phyloP scores from a whole-genome alignment of 1,140 invertebrate species.

The Choristoneura fumiferana region DNA sequence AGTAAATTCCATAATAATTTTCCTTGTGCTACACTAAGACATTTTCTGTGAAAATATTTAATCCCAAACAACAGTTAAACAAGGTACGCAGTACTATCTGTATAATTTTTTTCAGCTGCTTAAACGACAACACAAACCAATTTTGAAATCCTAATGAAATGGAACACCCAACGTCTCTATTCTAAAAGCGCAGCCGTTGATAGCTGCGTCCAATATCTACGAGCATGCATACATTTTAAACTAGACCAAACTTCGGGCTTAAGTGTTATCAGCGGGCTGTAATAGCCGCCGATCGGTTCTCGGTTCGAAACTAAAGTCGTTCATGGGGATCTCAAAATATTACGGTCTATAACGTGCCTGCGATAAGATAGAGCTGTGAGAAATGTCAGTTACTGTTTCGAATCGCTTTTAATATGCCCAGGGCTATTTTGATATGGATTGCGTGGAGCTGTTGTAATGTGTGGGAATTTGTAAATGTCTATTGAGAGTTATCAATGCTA shows the following conservation, averaged over 20 bases:
- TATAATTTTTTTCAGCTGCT: too few species aligned
- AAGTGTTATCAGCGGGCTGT: slow-evolving; percentile 1
- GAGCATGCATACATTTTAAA: slow-evolving; percentile 16
- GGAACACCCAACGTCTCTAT: too few species aligned
- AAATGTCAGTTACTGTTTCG: slow-evolving; percentile 16
- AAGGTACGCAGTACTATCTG: too few species aligned
- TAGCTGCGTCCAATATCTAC: neutral
- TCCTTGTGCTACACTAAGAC: too few species aligned
- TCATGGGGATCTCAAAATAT: slow-evolving; percentile 18
- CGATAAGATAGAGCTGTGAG: slow-evolving; percentile 17
- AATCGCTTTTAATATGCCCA: slow-evolving; percentile 2
- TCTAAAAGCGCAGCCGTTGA: neutral
- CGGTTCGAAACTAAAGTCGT: slow-evolving; percentile 14
- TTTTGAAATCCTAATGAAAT: too few species aligned
- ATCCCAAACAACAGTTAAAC: too few species aligned
- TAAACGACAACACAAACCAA: too few species aligned
- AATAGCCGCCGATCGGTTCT: slow-evolving; percentile 13
- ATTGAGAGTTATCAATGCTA: neutral
- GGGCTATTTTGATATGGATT: slow-evolving; percentile 3
- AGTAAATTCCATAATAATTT: too few species aligned
- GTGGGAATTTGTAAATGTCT: neutral
- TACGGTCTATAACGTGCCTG: slow-evolving; percentile 16
- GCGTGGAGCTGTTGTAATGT: neutral
- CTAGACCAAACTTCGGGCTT: slow-evolving; percentile 7
- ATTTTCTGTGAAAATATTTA: too few species aligned